Base-by-base conservation (phyloP, 2,113 vertebrate species). In the Amphiprion percula region DNA sequence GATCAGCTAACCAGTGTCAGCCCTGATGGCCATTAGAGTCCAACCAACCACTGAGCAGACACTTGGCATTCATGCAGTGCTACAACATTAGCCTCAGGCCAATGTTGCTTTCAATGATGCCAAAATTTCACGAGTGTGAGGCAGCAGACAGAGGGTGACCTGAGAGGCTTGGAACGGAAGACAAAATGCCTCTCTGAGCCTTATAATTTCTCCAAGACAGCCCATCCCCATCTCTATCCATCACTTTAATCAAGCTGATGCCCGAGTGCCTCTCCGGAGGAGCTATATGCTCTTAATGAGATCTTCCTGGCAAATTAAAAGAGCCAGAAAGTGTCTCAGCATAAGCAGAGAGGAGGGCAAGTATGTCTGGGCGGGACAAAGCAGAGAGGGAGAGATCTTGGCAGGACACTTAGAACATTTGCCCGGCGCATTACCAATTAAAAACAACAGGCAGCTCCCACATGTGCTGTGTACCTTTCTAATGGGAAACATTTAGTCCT, bases 301-400 rank as follows among this genome's bases (percentile, higher is more conserved):
- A 86, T 88, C 74, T 80, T 84, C 23, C 66, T 77, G 56, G 61
- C 54, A 85, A 87, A 89, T 80, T 64, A 87, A 84, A 76, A 87
- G 68, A 70, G 73, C 67, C 12, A 49, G 52, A 0, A 53, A 46
- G 54, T 16, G 1, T 72, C 61, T 71, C 37, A 9, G 37, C 72
- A 47, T 55, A 39, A 60, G 52, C n/a, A 6, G 67, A 60, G 72
- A 41, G 56, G 65, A 56, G 28, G 39, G 56, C 41, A 63, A 41
- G 52, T 63, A 61, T 53, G 54, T 60, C 19, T 33, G 53, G n/a
- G n/a, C 10, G 60, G 74, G 69, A 69, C 3, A 1, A 58, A 37
- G 33, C 50, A 47, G 23, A 65, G n/a, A 56, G 68, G 47, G 50
- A 60, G 23, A 63, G n/a, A 30, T 26, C 30, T 28, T 80, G 77